Evolutionary conservation across 2,888 invertebrate genomes (phyloP), one percentile per base, ranked within the genome.

Genomic region (Dromius quadrimaculatus): DNA sequence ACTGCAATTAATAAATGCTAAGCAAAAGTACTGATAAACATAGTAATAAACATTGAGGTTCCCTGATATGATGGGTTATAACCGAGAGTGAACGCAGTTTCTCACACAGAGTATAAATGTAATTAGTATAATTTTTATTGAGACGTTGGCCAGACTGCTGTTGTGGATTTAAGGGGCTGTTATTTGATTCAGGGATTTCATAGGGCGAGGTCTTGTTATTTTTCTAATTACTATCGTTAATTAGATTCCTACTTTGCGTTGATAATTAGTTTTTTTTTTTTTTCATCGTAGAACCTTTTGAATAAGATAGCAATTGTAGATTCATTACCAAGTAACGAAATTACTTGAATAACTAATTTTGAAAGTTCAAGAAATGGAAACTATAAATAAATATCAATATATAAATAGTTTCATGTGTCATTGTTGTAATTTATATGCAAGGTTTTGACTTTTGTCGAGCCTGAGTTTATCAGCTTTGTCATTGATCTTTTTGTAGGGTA

Each of bases 41-140:
- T n/a, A n/a, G n/a, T n/a, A n/a, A n/a, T 23, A 13, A 28, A 54
- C 13, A 28, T 54, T 54, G 23, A 13, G 28, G 15, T 11, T 13
- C 32, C 9, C 50, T 54, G 50, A 15, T 23, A 13, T 11, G 9
- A 15, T 13, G 50, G 28, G 50, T 23, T 9, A 22, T 15, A 47
- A 11, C 23, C 8, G 41, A 32, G 50, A 15, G 50, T 54, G 50
- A 32, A 28, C 8, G 36, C 36, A 15, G 34, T 59, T 62, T 62
- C 43, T 41, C 22, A 22, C 41, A 41, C 22, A 20, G 22, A 13
- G 61, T 62, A 62, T 41, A 62, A 62, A 62, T 62, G 41, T 62
- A 62, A 62, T 62, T 62, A 62, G 62, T 41, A 41, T 62, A 62
- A 62, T 62, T 62, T 62, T 62, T 62, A 62, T 62, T 62, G 19